Conservation (phyloP, 2,797 vertebrate species). For the Varecia variegata region DNA sequence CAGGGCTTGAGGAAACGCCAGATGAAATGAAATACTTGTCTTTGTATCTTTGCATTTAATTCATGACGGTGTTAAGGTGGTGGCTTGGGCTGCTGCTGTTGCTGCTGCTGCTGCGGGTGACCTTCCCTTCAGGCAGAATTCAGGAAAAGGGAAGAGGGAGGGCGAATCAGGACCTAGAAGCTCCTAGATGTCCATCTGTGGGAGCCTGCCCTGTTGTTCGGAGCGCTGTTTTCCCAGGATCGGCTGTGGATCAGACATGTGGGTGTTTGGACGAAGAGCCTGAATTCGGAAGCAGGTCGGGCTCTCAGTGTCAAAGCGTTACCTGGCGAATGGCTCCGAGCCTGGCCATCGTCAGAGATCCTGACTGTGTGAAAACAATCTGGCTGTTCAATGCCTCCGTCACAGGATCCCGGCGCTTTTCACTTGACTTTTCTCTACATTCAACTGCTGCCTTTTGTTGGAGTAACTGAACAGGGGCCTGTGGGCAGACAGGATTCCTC, state of each 20-base stretch:
- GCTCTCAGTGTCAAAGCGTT: background rate
- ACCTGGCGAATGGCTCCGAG: conserved; percentile 34
- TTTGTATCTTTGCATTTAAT: conserved; percentile 56
- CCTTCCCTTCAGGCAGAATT: background rate
- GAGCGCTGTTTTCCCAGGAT: background rate
- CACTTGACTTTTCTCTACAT: conserved; percentile 60
- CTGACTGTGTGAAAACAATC: conserved; percentile 64
- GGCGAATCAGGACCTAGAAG: background rate
- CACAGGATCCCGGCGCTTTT: conserved; percentile 55
- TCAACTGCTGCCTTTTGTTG: conserved; percentile 68
- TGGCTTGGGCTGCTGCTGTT: background rate
- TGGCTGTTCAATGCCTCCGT: conserved; percentile 51
- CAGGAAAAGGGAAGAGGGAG: background rate
- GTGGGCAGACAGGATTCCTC: conserved; percentile 46
- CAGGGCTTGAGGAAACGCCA: conserved; percentile 62
- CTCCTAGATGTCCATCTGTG: background rate
- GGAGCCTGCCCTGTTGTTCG: background rate
- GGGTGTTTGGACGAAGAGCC: background rate
- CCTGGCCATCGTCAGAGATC: conserved; percentile 34
- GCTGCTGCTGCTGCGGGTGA: background rate
- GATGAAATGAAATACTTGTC: conserved; percentile 62
- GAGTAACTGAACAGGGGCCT: background rate
- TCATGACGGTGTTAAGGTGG: background rate
- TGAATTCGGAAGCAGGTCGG: background rate
- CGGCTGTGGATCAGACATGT: background rate